Evolutionary conservation across 2,888 invertebrate genomes (phyloP).

Genomic region (Tetropium fuscum): DNA sequence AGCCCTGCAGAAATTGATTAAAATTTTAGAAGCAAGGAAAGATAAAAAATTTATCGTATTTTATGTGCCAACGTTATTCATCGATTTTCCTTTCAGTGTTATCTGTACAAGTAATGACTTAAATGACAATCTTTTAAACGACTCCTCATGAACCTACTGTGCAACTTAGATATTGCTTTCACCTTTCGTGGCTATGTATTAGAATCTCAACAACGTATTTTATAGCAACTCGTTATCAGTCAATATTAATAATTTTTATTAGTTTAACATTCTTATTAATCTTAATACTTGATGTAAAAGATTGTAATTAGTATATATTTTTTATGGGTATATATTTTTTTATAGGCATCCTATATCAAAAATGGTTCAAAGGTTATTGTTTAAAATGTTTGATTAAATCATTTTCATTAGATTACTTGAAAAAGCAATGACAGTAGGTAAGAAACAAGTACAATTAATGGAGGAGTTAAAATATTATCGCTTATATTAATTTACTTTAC

Average conservation of each 20-base stretch:
- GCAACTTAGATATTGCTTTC: constrained; percentile 21
- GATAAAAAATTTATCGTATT: constrained; percentile 24
- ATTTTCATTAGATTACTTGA: no score
- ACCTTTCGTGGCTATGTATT: constrained; percentile 17
- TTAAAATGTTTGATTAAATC: no score
- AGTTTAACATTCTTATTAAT: not conserved
- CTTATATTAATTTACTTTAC: no score
- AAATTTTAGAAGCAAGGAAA: constrained; percentile 13
- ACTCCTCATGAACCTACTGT: constrained; percentile 17
- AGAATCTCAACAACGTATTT: constrained; percentile 14
- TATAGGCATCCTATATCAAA: no score
- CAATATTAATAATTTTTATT: not conserved
- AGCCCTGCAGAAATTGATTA: constrained; percentile 5
- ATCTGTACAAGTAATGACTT: constrained; percentile 25
- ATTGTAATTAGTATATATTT: no score
- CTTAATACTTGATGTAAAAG: no score
- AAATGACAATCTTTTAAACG: constrained; percentile 25
- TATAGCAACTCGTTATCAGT: constrained; percentile 15
- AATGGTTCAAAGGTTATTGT: no score
- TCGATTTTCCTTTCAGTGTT: constrained; percentile 23
- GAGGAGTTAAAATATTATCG: no score
- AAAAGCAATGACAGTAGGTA: no score
- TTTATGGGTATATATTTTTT: no score
- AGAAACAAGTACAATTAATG: no score
- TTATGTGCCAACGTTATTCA: constrained; percentile 17